phyloP scores from a whole-genome alignment of 2,888 invertebrate species.

The Tryphoninae sp. region DNA sequence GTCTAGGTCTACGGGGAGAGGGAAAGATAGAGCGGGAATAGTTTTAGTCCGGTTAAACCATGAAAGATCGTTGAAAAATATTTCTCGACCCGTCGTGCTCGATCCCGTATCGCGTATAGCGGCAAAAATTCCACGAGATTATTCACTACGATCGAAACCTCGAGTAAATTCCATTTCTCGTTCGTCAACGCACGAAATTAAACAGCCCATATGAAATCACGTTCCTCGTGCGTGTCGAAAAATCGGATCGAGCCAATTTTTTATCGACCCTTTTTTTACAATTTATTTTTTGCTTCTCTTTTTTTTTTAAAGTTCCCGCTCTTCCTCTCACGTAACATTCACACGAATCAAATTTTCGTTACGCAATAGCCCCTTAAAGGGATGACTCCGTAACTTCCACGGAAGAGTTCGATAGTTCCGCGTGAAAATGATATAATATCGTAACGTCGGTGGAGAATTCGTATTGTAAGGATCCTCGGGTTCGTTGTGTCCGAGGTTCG shows the following conservation, averaged over 20 bases:
- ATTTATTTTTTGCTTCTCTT: constrained; percentile 13
- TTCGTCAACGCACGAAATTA: constrained; percentile 43
- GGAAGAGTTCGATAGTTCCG: constrained; percentile 20
- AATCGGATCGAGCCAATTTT: constrained; percentile 23
- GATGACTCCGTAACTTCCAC: not conserved
- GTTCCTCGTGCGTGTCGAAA: constrained; percentile 31
- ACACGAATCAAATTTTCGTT: constrained; percentile 20
- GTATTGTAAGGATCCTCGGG: constrained; percentile 36
- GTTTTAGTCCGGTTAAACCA: constrained; percentile 52
- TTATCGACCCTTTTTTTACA: constrained; percentile 13
- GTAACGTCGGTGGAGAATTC: constrained; percentile 20
- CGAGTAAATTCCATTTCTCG: constrained; percentile 45
- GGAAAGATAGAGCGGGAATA: constrained; percentile 22
- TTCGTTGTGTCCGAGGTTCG: constrained; percentile 45
- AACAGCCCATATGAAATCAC: constrained; percentile 15
- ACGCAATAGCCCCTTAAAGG: not conserved
- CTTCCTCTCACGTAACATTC: not conserved
- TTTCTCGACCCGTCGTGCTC: not conserved
- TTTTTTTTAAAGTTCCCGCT: not conserved
- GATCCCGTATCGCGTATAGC: no score
- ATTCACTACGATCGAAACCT: constrained; percentile 6
- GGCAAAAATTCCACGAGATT: not conserved
- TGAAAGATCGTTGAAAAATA: constrained; percentile 61
- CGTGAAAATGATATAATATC: constrained; percentile 60
- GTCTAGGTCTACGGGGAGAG: constrained; percentile 4